These are phyloP conservation scores for Microcebus lehilahytsara DNA, from an alignment of 2,113 vertebrate genomes.

Conservation along the genomic window DNA sequence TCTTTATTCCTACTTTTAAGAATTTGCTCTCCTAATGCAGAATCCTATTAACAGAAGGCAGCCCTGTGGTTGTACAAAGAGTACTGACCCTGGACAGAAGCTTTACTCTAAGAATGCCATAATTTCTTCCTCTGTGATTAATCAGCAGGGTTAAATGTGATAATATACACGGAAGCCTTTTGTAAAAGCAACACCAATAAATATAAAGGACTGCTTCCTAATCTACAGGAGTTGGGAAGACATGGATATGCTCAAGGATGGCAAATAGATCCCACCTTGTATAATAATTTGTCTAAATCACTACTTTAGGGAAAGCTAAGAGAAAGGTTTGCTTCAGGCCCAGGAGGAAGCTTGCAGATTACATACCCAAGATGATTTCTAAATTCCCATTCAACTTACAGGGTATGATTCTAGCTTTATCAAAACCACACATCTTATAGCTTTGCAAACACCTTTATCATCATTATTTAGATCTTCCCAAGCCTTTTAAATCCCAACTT, in stretches of 20 bases:
- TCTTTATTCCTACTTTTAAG: background rate
- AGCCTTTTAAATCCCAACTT: background rate
- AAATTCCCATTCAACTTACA: background rate
- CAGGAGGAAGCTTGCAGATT: background rate
- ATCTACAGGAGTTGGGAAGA: background rate
- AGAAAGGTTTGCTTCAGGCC: background rate
- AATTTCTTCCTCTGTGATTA: background rate
- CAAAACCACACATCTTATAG: background rate
- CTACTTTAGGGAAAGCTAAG: background rate
- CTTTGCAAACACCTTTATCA: background rate
- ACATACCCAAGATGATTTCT: background rate
- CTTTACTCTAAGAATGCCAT: background rate
- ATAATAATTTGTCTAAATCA: background rate
- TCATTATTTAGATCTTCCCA: background rate
- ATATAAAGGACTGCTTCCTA: background rate
- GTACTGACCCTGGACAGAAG: background rate
- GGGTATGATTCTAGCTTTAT: background rate
- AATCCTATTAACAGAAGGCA: background rate
- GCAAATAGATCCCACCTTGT: background rate
- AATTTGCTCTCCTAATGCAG: background rate
- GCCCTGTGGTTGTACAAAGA: background rate
- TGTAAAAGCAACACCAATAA: background rate
- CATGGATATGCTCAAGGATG: background rate
- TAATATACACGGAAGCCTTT: background rate
- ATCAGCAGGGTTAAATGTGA: background rate